These are phyloP conservation scores for Pteronotus mesoamericanus DNA, from an alignment of 2,797 vertebrate species.

Conservation along the genomic window DNA sequence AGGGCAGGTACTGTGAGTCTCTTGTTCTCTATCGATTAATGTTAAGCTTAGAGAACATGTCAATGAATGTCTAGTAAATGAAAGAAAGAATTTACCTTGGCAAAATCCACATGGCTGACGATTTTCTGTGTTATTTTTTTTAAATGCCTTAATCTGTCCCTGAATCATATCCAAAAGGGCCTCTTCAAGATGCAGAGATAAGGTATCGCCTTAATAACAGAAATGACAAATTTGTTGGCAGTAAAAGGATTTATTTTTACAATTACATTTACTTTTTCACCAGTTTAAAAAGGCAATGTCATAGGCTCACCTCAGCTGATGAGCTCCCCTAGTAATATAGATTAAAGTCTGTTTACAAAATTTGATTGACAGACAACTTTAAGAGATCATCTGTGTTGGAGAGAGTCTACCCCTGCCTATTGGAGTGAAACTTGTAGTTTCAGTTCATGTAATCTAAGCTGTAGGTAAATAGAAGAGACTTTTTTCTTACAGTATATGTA, in stretches of 20 bases:
- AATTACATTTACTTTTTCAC: not conserved
- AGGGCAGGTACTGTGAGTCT: not conserved
- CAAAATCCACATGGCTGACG: not conserved
- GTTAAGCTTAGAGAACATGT: not conserved
- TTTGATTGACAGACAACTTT: not conserved
- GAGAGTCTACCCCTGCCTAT: not conserved
- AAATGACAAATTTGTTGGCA: not conserved
- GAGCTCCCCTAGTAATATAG: not conserved
- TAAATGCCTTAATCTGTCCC: not conserved
- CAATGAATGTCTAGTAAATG: not conserved
- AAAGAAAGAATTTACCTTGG: not conserved
- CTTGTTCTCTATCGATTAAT: not conserved
- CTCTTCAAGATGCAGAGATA: not conserved
- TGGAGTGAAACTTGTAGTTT: slow-evolving; percentile 5
- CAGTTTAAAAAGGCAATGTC: not conserved
- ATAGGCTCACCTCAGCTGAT: not conserved
- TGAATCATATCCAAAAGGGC: not conserved
- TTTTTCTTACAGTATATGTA: not conserved
- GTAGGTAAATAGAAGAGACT: not conserved
- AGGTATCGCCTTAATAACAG: not conserved
- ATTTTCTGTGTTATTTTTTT: not conserved
- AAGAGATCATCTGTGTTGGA: not conserved
- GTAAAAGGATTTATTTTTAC: not conserved
- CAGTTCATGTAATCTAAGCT: not conserved
- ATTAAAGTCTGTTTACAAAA: slow-evolving; percentile 2